phyloP scores from a whole-genome alignment of 1,140 invertebrate species.

The Cydia strobilella region DNA sequence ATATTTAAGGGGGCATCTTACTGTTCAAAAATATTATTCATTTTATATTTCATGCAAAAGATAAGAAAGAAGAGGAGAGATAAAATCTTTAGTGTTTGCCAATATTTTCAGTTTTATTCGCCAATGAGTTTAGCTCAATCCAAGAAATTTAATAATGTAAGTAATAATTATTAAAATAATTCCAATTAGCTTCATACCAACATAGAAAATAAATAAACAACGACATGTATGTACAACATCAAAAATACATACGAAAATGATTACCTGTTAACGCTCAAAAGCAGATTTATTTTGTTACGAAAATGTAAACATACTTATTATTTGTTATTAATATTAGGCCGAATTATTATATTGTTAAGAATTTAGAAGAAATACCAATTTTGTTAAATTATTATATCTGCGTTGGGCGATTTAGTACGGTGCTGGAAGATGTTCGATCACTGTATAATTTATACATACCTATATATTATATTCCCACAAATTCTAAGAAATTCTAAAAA shows the following conservation, averaged over 20 bases:
- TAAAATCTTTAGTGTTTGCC: too few relatives aligned
- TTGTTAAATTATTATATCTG: conserved; percentile 48
- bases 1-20: too few relatives aligned
- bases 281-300: conserved; percentile 45
- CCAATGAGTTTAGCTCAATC: not conserved
- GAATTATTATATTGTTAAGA: conserved; percentile 24
- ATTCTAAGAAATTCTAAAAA: too few relatives aligned
- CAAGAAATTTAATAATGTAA: not conserved
- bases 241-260: not conserved
- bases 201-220: conserved; percentile 1
- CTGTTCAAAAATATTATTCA: too few relatives aligned
- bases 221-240: conserved; percentile 33
- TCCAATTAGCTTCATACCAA: too few relatives aligned
- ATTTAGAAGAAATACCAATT: conserved; percentile 37
- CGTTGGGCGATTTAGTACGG: conserved; percentile 52
- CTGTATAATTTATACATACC: not conserved
- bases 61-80: too few relatives aligned
- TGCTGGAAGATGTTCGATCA: conserved; percentile 33
- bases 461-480: not conserved
- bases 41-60: too few relatives aligned
- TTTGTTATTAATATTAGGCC: conserved; percentile 19
- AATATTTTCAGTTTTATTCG: too few relatives aligned
- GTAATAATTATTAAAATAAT: not conserved
- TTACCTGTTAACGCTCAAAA: conserved; percentile 47
- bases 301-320: conserved; percentile 30